Percentiles rank a stretch among this genome's conserved stretches.
phyloP scores from a whole-genome alignment of 2,888 invertebrate genomes.

The Hipparchia sbordonii region DNA sequence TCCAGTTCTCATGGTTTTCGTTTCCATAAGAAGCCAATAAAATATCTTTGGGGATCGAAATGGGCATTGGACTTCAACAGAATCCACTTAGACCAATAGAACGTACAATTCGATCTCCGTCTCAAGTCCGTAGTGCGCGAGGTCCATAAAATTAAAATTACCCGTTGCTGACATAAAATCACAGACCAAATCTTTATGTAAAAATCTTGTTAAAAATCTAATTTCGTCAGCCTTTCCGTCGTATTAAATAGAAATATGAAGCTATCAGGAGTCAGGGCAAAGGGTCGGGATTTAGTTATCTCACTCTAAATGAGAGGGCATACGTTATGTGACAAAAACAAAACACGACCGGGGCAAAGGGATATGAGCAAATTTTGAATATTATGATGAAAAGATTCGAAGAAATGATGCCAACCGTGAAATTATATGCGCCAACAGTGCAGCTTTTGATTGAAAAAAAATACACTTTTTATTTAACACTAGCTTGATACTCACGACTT shows the following conservation, averaged over 20 bases:
- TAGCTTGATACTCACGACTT: too few relatives aligned
- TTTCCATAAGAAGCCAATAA: too few relatives aligned
- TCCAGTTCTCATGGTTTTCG: too few relatives aligned
- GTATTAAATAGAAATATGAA: constrained; percentile 13
- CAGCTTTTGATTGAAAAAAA: neutral
- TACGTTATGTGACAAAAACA: constrained; percentile 25
- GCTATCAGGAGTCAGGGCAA: constrained; percentile 2
- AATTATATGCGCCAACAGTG: neutral
- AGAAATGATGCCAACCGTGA: neutral
- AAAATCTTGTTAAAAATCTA: neutral
- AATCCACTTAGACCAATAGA: too few relatives aligned
- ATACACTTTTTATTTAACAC: neutral
- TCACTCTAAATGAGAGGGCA: constrained; percentile 15
- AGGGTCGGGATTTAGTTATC: constrained; percentile 15
- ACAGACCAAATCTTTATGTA: neutral
- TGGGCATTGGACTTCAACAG: too few relatives aligned
- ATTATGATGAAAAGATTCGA: neutral
- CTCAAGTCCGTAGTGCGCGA: too few relatives aligned
- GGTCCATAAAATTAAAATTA: too few relatives aligned
- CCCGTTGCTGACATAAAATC: too few relatives aligned
- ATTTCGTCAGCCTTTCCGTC: neutral
- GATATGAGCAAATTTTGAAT: constrained; percentile 5
- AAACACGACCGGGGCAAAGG: neutral
- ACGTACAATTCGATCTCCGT: too few relatives aligned
- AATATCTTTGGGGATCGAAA: too few relatives aligned